Percentiles rank a stretch among this genome's conserved stretches.
Conservation (phyloP, 2,888 invertebrate species). For the Chymomyza fuscimana region DNA sequence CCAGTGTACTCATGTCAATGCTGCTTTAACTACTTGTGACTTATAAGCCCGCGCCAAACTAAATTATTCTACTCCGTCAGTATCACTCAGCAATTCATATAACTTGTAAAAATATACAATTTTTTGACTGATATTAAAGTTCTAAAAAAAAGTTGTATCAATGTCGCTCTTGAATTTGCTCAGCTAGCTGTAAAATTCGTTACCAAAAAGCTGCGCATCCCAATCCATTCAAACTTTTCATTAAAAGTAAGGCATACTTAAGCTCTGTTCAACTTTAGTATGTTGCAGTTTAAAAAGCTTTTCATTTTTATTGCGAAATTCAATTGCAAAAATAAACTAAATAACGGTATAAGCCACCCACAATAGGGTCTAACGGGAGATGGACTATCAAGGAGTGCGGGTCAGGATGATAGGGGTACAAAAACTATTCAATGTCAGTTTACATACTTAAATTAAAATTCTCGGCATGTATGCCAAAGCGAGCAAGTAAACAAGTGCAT, state of each 20-base stretch:
- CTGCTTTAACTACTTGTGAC: too few relatives aligned
- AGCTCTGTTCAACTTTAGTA: neutral
- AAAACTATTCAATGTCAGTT: conserved; percentile 73
- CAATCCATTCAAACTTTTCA: neutral
- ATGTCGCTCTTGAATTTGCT: neutral
- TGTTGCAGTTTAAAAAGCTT: neutral
- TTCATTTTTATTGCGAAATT: conserved; percentile 47
- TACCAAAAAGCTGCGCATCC: neutral
- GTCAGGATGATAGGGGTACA: neutral
- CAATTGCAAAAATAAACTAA: conserved; percentile 52
- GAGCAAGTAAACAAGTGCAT: neutral
- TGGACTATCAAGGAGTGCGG: neutral
- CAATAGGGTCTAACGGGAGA: neutral
- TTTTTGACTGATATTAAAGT: too few relatives aligned
- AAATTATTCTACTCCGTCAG: too few relatives aligned
- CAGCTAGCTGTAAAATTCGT: neutral
- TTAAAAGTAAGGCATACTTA: neutral
- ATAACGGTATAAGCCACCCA: conserved; percentile 1
- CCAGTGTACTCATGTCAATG: too few relatives aligned
- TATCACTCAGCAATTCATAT: too few relatives aligned
- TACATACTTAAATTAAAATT: conserved; percentile 74
- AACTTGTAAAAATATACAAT: too few relatives aligned
- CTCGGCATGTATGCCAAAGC: conserved; percentile 36
- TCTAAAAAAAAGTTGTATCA: neutral
- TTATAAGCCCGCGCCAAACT: too few relatives aligned